A percentile compares a stretch with the other conserved stretches of the same genome.
Evolutionary conservation across 2,113 vertebrate species (phyloP).

Genomic region (Synodontis membranacea): DNA sequence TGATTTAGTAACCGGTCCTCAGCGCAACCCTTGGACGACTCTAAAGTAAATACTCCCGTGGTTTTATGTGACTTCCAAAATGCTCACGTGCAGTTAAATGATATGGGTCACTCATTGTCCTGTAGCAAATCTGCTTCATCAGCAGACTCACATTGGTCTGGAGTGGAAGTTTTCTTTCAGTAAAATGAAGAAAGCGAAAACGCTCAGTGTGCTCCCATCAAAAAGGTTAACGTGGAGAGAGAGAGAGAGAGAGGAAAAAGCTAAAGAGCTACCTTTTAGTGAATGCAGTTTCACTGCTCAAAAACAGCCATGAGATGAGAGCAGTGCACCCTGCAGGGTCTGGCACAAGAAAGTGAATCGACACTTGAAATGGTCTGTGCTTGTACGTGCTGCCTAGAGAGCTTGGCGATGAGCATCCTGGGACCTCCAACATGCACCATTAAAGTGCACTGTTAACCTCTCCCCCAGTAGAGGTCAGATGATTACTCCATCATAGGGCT

Average conservation of each 20-base stretch:
- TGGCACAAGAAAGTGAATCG: slow-evolving; percentile 32
- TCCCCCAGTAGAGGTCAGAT: slow-evolving; percentile 16
- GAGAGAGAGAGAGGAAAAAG: too few species aligned
- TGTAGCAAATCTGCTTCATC: not conserved
- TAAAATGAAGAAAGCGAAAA: not conserved
- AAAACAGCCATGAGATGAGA: slow-evolving; percentile 27
- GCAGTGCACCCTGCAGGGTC: slow-evolving; percentile 8
- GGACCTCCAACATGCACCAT: slow-evolving; percentile 39
- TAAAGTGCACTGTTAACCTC: slow-evolving; percentile 47
- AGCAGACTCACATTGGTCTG: too few species aligned
- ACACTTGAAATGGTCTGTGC: slow-evolving; percentile 44
- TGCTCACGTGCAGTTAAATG: not conserved
- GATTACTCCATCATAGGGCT: slow-evolving; percentile 21
- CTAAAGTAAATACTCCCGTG: not conserved
- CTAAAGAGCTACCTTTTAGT: not conserved
- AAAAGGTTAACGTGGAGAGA: not conserved
- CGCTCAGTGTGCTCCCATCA: not conserved
- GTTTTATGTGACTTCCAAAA: not conserved
- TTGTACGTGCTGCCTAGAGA: slow-evolving; percentile 34
- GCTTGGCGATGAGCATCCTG: slow-evolving; percentile 35
- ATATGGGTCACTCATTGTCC: not conserved
- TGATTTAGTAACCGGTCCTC: not conserved
- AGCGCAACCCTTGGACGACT: not conserved
- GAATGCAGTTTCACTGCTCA: slow-evolving; percentile 30
- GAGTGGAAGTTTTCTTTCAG: slow-evolving; percentile 9